A percentile compares a stretch with the other conserved stretches of the same genome.
Conservation (phyloP, 37 sponge, comb jelly and placozoan species). For the Axinella damicornis region DNA sequence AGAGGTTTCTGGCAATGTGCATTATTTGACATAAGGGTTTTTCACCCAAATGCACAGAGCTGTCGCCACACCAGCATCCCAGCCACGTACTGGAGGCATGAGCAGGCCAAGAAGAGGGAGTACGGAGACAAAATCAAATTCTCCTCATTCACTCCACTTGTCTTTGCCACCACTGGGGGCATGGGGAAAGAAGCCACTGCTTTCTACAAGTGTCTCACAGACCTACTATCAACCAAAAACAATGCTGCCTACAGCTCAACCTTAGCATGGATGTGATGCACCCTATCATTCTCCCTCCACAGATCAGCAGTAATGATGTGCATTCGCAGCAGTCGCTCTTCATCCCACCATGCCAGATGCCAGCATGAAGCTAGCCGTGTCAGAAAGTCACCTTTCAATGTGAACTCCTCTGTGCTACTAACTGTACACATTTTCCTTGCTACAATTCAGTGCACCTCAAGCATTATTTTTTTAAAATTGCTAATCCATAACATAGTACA, state of each 20-base stretch:
- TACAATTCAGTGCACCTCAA: too few relatives aligned
- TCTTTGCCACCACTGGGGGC: background rate
- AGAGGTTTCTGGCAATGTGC: slow-evolving; percentile 12
- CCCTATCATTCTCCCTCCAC: background rate
- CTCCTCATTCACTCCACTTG: slow-evolving; percentile 6
- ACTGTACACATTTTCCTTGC: too few relatives aligned
- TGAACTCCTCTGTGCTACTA: too few relatives aligned
- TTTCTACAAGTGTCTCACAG: background rate
- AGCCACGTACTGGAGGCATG: background rate
- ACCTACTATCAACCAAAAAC: background rate
- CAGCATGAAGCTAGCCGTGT: too few relatives aligned
- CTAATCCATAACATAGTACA: too few relatives aligned
- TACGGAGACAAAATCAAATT: slow-evolving; percentile 3
- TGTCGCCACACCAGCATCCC: background rate
- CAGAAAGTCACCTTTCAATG: too few relatives aligned
- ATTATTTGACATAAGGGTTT: slow-evolving; percentile 18
- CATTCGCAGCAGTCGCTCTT: background rate
- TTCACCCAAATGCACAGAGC: slow-evolving; percentile 9
- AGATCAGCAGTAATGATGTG: background rate
- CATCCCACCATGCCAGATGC: background rate
- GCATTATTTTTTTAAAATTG: too few relatives aligned
- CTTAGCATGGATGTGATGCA: background rate
- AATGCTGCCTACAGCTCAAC: background rate
- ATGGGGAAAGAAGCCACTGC: background rate
- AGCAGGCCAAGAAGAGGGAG: background rate